A percentile compares a stretch with the other conserved stretches of the same genome.
Conservation (phyloP, 2,888 invertebrate species). For the Zootermopsis nevadensis region DNA sequence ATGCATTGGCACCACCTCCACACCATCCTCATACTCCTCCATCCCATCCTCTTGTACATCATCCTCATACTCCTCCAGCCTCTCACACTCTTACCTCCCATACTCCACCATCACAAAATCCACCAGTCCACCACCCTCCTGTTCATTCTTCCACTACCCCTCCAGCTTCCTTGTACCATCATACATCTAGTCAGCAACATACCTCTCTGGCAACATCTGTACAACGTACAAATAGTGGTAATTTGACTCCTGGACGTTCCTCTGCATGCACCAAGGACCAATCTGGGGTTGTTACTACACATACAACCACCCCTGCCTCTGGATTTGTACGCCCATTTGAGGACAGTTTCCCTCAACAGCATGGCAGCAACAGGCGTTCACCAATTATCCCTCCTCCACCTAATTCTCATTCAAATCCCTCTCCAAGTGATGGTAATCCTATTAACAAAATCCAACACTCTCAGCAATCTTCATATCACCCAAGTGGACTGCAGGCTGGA, state of each 20-base stretch:
- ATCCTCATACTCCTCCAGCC: conserved; percentile 38
- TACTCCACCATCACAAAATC: conserved; percentile 13
- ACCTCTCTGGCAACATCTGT: conserved; percentile 55
- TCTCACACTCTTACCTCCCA: conserved; percentile 6
- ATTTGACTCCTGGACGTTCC: conserved; percentile 56
- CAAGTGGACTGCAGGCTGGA: not conserved
- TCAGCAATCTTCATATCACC: conserved; percentile 22
- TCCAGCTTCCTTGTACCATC: conserved; percentile 56
- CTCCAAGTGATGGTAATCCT: conserved; percentile 4
- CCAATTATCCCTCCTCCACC: conserved; percentile 31
- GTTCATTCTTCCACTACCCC: conserved; percentile 56
- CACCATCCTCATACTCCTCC: conserved; percentile 36
- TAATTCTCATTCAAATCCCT: not conserved
- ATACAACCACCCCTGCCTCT: not conserved
- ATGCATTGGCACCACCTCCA: conserved; percentile 7
- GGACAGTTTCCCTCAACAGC: conserved; percentile 57
- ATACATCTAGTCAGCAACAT: conserved; percentile 57
- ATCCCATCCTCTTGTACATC: conserved; percentile 35
- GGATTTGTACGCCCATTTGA: conserved; percentile 62
- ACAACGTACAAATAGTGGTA: conserved; percentile 54
- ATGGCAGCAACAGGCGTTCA: conserved; percentile 43
- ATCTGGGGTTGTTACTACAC: conserved; percentile 10
- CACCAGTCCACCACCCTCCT: conserved; percentile 59
- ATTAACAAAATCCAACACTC: conserved; percentile 1
- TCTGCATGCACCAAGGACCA: conserved; percentile 41